A percentile compares a stretch with the other conserved stretches of the same genome.
Conservation (phyloP, 37 sponge, comb jelly and placozoan genomes). For the Cladorhizidae sp. region DNA sequence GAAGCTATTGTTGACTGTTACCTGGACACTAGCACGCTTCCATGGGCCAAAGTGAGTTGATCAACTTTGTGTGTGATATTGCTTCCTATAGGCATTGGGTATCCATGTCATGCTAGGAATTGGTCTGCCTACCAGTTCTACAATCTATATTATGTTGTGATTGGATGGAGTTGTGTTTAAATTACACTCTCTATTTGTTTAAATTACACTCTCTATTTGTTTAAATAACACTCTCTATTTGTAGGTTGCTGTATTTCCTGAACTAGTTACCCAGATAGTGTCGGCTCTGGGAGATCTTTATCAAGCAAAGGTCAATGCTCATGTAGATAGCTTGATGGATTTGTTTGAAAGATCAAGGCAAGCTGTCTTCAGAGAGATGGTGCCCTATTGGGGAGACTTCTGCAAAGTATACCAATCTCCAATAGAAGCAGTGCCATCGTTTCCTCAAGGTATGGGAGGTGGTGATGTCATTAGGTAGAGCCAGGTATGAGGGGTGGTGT, state of each 20-base stretch:
- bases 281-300: slow-evolving; percentile 4
- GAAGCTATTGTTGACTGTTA: slow-evolving; percentile 28
- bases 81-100: too few species aligned
- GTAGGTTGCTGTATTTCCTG: not conserved
- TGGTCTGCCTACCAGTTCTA: not conserved
- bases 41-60: slow-evolving; percentile 31
- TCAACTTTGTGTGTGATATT: too few species aligned
- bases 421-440: not conserved
- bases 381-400: slow-evolving; percentile 25
- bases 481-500: too few species aligned
- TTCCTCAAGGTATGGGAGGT: slow-evolving; percentile 23
- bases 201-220: slow-evolving; percentile 26
- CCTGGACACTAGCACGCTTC: slow-evolving; percentile 20
- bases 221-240: slow-evolving; percentile 22
- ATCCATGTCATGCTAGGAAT: not conserved
- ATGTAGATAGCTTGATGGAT: not conserved
- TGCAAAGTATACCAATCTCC: slow-evolving; percentile 14
- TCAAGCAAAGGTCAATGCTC: not conserved
- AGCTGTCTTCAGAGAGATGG: slow-evolving; percentile 4
- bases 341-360: not conserved
- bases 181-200: slow-evolving; percentile 26
- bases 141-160: not conserved
- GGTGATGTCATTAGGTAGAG: not conserved
- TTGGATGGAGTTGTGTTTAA: not conserved
- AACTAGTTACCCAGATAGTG: slow-evolving; percentile 12